Evolutionary conservation across 2,797 vertebrate genomes (phyloP).

Genomic region (Rhinoraja longicauda): DNA sequence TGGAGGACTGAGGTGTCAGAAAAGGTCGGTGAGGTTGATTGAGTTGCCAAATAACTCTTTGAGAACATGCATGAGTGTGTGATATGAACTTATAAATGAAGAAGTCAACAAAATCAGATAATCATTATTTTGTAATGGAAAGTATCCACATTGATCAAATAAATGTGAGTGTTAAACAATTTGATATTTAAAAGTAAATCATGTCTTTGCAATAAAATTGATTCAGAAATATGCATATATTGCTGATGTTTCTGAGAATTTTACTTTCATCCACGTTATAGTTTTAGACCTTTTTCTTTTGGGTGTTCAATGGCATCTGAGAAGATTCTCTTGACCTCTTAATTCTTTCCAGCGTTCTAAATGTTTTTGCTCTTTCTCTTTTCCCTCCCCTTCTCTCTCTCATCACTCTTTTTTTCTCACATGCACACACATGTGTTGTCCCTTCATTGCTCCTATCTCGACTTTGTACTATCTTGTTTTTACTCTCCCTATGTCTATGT

Average conservation of each 20-base stretch:
- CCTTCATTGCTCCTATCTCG: too few relatives aligned
- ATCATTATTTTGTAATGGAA: neutral
- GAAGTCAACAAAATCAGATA: neutral
- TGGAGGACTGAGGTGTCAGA: neutral
- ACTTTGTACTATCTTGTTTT: too few relatives aligned
- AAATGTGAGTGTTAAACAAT: neutral
- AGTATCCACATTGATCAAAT: neutral
- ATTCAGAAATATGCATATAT: neutral
- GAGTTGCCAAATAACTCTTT: neutral
- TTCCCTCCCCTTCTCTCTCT: neutral
- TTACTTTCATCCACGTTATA: neutral
- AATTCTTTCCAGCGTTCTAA: neutral
- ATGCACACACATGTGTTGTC: neutral
- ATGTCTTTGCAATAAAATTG: neutral
- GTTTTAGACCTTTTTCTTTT: neutral
- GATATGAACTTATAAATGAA: too few relatives aligned
- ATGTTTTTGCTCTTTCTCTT: neutral
- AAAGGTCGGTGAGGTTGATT: neutral
- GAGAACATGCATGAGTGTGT: neutral
- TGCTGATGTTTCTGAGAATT: neutral
- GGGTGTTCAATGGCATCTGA: neutral
- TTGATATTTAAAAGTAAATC: neutral
- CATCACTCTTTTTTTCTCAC: neutral
- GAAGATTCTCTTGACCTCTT: neutral
- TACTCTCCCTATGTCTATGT: too few relatives aligned